phyloP scores from a whole-genome alignment of 2,797 vertebrate species.

The Pseudochromis fuscus region DNA sequence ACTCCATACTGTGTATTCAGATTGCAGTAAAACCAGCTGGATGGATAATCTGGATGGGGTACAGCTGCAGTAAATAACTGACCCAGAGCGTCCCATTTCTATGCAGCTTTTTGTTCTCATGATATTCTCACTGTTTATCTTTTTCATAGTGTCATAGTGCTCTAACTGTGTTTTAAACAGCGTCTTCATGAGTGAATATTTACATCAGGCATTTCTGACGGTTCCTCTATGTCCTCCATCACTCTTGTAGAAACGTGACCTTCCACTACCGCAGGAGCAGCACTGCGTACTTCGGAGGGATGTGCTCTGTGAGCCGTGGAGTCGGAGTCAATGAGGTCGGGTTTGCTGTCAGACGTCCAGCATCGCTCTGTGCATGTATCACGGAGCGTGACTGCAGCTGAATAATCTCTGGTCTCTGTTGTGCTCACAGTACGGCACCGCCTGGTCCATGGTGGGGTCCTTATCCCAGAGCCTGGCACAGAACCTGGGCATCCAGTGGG shows the following conservation, averaged over 20 bases:
- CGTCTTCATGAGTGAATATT: conserved; percentile 3
- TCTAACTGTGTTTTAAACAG: not conserved
- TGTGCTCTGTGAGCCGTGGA: conserved; percentile 92
- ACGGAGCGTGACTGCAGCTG: conserved; percentile 8
- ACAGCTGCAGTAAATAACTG: too few relatives aligned
- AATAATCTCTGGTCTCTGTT: conserved; percentile 47
- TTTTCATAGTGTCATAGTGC: not conserved
- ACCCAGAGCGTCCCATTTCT: not conserved
- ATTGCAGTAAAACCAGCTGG: too few relatives aligned
- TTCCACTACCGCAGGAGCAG: conserved; percentile 97
- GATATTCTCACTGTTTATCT: not conserved
- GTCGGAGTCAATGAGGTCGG: conserved; percentile 99
- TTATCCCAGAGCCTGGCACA: conserved; percentile 96
- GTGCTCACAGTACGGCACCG: conserved; percentile 89
- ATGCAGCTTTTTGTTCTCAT: not conserved
- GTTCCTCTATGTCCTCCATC: conserved; percentile 11
- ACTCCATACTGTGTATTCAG: not conserved
- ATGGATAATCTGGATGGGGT: too few relatives aligned
- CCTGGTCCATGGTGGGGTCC: conserved; percentile 90
- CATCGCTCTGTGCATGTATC: conserved; percentile 7
- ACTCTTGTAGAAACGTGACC: conserved; percentile 89
- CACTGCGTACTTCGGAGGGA: conserved; percentile 93
- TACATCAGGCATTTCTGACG: not conserved
- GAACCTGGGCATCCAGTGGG: conserved; percentile 98
- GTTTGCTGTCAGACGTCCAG: conserved; percentile 2